Conservation (phyloP, 2,888 invertebrate species). For the Buathra laborator region DNA sequence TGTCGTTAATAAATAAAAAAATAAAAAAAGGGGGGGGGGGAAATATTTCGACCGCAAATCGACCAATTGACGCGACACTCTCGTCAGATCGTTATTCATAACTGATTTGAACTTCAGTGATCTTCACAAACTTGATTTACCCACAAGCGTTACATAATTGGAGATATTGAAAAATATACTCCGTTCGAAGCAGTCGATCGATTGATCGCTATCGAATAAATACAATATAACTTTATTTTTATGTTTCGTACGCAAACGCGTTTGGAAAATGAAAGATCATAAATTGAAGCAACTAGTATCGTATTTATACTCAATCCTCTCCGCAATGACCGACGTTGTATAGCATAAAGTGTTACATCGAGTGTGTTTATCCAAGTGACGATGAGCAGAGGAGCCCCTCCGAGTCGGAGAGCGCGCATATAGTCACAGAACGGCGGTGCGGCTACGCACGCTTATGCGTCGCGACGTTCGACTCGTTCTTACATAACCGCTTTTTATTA, state of each 20-base stretch:
- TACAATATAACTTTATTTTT: background rate
- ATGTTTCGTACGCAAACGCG: background rate
- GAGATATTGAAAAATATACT: background rate
- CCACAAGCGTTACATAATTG: background rate
- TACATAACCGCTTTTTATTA: conserved; percentile 84
- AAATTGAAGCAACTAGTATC: background rate
- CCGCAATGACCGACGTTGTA: conserved; percentile 25
- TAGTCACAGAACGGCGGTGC: conserved; percentile 68
- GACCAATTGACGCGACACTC: background rate
- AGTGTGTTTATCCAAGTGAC: conserved; percentile 72
- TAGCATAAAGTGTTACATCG: conserved; percentile 7
- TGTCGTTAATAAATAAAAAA: background rate
- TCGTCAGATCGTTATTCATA: background rate
- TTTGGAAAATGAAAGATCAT: background rate
- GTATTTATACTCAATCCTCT: background rate
- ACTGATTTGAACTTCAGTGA: background rate
- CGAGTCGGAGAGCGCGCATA: conserved; percentile 47
- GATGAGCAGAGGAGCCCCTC: conserved; percentile 57
- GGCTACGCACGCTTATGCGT: conserved; percentile 77
- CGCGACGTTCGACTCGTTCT: conserved; percentile 80
- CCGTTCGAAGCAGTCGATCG: background rate
- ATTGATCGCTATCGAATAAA: background rate
- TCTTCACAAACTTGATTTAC: background rate
- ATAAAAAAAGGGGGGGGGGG: background rate
- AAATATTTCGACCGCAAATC: background rate